Conservation (phyloP, 2,113 vertebrate species). For the Aptenodytes forsteri region DNA sequence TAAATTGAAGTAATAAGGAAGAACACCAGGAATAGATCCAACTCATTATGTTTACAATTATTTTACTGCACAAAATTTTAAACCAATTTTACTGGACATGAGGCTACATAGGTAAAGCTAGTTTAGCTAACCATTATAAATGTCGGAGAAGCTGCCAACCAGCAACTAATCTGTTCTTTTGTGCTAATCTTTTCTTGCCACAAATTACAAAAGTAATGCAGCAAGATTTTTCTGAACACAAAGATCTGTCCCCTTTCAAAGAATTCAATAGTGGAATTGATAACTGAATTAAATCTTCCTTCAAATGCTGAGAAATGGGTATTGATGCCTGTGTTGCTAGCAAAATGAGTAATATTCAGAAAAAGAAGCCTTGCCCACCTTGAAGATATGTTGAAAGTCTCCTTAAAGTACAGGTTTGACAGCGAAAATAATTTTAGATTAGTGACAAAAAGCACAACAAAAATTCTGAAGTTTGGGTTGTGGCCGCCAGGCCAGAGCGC, state of each 20-base stretch:
- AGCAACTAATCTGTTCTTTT: background rate
- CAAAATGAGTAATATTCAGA: background rate
- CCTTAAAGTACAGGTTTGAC: background rate
- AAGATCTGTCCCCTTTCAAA: background rate
- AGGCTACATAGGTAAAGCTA: background rate
- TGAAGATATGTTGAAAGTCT: background rate
- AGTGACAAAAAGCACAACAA: background rate
- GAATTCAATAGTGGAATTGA: background rate
- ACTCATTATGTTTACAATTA: background rate
- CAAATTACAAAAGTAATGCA: background rate
- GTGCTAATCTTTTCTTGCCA: background rate
- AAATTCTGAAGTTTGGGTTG: background rate
- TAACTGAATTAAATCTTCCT: background rate
- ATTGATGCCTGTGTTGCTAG: background rate
- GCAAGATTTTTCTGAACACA: background rate
- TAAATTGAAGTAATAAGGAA: background rate
- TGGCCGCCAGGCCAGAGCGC: background rate
- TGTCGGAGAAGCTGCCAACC: background rate
- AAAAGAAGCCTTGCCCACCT: background rate
- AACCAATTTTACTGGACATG: background rate
- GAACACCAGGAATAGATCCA: background rate
- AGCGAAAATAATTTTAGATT: background rate
- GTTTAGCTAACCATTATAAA: background rate
- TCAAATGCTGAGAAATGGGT: background rate
- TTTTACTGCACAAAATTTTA: background rate